Evolutionary conservation across 2,888 invertebrate species (phyloP), one percentile per base, ranked within the genome.

Genomic region (Diplazon laetatorius): DNA sequence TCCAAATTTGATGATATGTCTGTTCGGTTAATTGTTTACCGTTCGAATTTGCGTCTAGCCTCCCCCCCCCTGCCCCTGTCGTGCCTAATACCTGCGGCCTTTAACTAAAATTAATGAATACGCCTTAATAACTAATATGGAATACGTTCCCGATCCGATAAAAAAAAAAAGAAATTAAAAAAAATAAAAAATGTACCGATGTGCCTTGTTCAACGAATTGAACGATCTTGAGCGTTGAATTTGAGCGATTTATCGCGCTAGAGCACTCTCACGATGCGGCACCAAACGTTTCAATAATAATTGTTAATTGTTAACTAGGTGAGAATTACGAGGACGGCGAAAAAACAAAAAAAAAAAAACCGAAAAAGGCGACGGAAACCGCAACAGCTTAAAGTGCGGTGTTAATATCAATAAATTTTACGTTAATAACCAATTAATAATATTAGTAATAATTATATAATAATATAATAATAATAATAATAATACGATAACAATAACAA

Each of bases 401-500:
- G 35, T 76, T 55, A 68, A 76, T 76, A 65, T 22, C 22, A 59
- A 65, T 71, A 12, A 65, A 71, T 71, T 66, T 70, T 50, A 63
- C 48, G 52, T 52, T 72, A 65, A 59, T 37, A 39, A 39, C 12
- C 30, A 30, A 30, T 84, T 84, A 86, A 30, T 55, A 59, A 79
- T 77, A 72, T 79, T 77, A 82, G 80, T 83, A 81, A 80, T 83
- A 84, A 85, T 84, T 85, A 83, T 82, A 84, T 84, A 85, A 86
- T 83, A 85, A 83, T 83, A 30, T 55, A 59, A 79, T 77, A 72
- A 80, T 77, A 82, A 81, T 83, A 81, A 80, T 83, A 84, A 85
- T 84, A 85, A 83, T 82, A 84, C 82, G 81, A 83, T 84, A 85
- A 86, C 83, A 85, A 83, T 83, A 78, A 81, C 82, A 83, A 85